Evolutionary conservation across 2,888 invertebrate genomes (phyloP), one percentile per base, ranked within the genome.

Genomic region (Nomada ruficornis): DNA sequence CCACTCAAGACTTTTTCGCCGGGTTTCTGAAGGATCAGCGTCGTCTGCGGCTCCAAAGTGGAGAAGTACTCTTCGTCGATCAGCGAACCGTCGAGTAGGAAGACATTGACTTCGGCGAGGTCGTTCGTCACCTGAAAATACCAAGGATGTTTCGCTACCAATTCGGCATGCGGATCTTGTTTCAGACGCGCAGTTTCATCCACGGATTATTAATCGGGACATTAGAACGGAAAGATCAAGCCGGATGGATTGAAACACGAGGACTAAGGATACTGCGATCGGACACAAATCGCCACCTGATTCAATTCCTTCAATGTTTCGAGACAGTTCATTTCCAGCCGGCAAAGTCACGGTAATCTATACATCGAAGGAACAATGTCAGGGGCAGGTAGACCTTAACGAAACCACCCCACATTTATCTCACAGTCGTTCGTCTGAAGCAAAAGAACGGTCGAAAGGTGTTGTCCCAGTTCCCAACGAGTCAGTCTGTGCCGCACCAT

Each of bases 51-150:
- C 67, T 96, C 96, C 72, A 98, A 91, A 0, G 96, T 97, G 83
- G 94, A 94, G 89, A 98, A 96, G 92, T 97, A 98, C 50, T 97
- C 97, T 47, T 98, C 96, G 88, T 96, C 97, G 64, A 94, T 90
- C 81, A 92, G 87, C 13, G 93, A 93, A 64, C 94, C 94, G 83
- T 94, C 94, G 55, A 92, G 69, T 23, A 94, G 87, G 71, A 90
- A 94, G 71, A 94, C 86, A 67, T 90, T 90, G 42, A 93, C 88
- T 77, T 91, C 91, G 29, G 85, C 84, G 3, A 87, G 85, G 44
- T 91, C 88, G 75, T 89, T 87, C 9, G 87, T 88, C 18, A 92
- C 81, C 92, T 92, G 73, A 11, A 79, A 86, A 42, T 15, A 78
- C 20, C 26, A 42, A 55, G 57, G 47, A 50, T 20, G 13, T n/a